phyloP scores from a whole-genome alignment of 2,113 vertebrate genomes.

The Thamnophis sirtalis region DNA sequence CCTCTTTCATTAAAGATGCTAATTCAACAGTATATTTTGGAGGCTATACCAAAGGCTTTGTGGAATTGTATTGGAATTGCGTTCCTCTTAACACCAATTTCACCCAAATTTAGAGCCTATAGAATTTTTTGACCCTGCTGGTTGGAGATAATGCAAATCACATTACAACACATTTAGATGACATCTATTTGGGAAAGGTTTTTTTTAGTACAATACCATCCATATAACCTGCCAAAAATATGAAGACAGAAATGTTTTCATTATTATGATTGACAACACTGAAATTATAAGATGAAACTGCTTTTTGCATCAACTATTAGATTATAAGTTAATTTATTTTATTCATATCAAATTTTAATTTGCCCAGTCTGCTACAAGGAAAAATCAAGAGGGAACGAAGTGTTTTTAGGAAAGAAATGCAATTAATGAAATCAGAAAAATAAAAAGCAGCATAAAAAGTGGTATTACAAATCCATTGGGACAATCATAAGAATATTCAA shows the following conservation, averaged over 20 bases:
- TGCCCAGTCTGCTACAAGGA: not conserved
- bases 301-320: not conserved
- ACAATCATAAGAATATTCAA: not conserved
- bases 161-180: not conserved
- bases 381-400: not conserved
- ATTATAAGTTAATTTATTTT: not conserved
- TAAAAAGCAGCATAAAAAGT: not conserved
- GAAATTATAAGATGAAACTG: not conserved
- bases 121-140: not conserved
- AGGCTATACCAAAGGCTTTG: not conserved
- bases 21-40: not conserved
- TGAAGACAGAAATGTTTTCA: not conserved
- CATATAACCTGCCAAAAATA: not conserved
- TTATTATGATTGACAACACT: not conserved
- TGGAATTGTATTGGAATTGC: not conserved
- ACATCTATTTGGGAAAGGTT: not conserved
- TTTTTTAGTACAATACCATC: not conserved
- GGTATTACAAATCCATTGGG: not conserved
- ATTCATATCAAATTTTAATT: not conserved
- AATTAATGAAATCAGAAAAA: not conserved
- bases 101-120: not conserved
- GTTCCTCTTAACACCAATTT: not conserved
- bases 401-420: not conserved
- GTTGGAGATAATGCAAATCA: not conserved
- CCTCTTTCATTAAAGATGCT: not conserved